Base-by-base conservation (phyloP, 1,140 invertebrate genomes). In the Zaprionus africanus region DNA sequence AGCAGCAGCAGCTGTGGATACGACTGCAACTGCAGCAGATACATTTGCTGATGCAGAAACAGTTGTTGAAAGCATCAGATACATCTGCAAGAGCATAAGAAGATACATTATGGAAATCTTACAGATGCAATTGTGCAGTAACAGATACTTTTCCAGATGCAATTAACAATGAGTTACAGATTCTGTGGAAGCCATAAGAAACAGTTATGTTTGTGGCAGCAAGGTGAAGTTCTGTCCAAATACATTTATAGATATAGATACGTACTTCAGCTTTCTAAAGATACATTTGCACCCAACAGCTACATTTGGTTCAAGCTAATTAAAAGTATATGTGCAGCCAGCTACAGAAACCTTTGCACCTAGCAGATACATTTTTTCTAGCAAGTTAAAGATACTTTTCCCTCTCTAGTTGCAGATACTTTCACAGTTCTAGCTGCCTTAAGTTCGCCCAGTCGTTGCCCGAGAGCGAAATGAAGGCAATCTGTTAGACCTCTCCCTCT, bases 391-490 rank as follows among this genome's bases (percentile, higher is more conserved):
- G 24, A 49, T 62, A 19, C 43, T 13, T 51, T 51, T 51, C 19
- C 19, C 11, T n/a, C 38, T 19, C 19, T 13, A 51, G 56, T 28
- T 51, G 26, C 28, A 59, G n/a, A 26, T 68, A 36, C 54, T 41
- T 22, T n/a, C 24, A 41, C 41, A 49, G 41, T 4, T 19, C 7
- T 58, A 13, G 13, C 38, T 28, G 19, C 43, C 43, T 59, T 49
- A 2, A 4, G 12, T 60, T 51, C 66, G 13, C 49, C 34, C 34
- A 66, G 63, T 54, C 17, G 22, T 17, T 62, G 64, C 67, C 67
- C 38, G 59, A 68, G 60, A 88, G 73, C 79, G 88, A 78, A 87
- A 87, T 87, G 80, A 73, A 63, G 78, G 84, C 74, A 81, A 87
- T 87, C 84, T 88, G 78, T 87, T 81, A 76, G 75, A 5, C 24